Conservation (phyloP, 2,888 invertebrate genomes). For the Pachydiplax longipennis region DNA sequence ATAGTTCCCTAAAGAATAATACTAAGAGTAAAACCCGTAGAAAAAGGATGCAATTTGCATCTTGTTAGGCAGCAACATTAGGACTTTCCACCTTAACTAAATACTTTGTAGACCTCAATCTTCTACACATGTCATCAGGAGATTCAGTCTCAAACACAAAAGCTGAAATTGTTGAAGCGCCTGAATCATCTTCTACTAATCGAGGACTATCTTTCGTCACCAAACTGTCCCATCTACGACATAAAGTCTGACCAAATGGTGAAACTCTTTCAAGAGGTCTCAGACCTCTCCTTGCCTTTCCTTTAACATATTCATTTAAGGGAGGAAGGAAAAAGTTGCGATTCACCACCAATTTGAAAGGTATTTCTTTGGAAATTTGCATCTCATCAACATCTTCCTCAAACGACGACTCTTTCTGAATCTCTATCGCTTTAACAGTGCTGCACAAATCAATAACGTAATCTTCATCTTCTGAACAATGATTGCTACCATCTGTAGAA, state of each 20-base stretch:
- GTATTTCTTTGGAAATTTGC: background rate
- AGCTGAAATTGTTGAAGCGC: conserved; percentile 53
- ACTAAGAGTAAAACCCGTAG: background rate
- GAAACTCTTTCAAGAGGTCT: conserved; percentile 55
- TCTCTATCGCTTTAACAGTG: background rate
- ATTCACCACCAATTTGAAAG: background rate
- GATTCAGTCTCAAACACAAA: conserved; percentile 70
- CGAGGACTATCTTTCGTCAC: conserved; percentile 52
- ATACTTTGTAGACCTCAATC: background rate
- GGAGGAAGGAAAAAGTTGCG: background rate
- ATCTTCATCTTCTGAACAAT: background rate
- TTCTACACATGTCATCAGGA: conserved; percentile 64
- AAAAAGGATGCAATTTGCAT: background rate
- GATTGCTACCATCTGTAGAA: background rate
- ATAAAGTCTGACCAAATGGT: conserved; percentile 64
- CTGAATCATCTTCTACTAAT: conserved; percentile 50
- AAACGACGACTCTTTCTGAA: background rate
- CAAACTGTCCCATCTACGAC: conserved; percentile 56
- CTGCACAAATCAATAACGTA: conserved; percentile 23
- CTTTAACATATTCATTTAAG: background rate
- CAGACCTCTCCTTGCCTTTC: background rate
- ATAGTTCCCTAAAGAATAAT: background rate
- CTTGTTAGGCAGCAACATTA: background rate
- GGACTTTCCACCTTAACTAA: conserved; percentile 1
- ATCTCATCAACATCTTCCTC: background rate